phyloP scores from a whole-genome alignment of 2,888 invertebrate species.

The Automeris io region DNA sequence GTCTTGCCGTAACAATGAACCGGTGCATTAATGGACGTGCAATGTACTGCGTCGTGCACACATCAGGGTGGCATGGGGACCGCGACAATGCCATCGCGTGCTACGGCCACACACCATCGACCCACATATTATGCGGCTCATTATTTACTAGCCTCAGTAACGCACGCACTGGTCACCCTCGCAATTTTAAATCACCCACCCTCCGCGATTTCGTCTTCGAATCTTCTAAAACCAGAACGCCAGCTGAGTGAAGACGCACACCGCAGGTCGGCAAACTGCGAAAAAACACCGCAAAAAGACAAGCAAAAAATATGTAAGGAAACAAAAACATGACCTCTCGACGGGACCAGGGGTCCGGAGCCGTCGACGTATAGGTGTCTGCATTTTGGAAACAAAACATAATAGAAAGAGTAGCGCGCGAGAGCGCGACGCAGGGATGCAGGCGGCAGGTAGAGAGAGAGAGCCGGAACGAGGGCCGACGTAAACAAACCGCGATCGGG shows the following conservation, averaged over 20 bases:
- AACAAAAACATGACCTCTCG: conserved; percentile 65
- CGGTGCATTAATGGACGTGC: conserved; percentile 37
- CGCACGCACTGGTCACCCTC: conserved; percentile 52
- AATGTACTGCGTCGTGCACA: conserved; percentile 33
- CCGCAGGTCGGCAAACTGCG: conserved; percentile 58
- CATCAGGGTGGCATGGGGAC: conserved; percentile 36
- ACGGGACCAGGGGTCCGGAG: conserved; percentile 54
- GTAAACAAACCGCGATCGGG: conserved; percentile 72
- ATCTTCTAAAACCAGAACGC: conserved; percentile 10
- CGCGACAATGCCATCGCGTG: conserved; percentile 51
- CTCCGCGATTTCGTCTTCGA: conserved; percentile 19
- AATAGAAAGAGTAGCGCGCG: conserved; percentile 70
- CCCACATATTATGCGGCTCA: conserved; percentile 74
- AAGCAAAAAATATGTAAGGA: conserved; percentile 49
- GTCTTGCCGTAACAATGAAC: conserved; percentile 34
- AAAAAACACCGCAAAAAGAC: conserved; percentile 64
- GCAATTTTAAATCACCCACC: conserved; percentile 30
- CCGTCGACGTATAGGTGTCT: conserved; percentile 68
- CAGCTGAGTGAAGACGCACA: conserved; percentile 40
- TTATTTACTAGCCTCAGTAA: conserved; percentile 54
- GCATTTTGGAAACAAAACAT: conserved; percentile 75
- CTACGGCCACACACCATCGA: conserved; percentile 64
- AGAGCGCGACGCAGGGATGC: conserved; percentile 66
- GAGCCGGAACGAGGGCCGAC: conserved; percentile 62
- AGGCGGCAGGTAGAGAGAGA: conserved; percentile 71